Base-by-base conservation (phyloP, 1,140 invertebrate genomes). In the Scaptodrosophila lebanonensis region DNA sequence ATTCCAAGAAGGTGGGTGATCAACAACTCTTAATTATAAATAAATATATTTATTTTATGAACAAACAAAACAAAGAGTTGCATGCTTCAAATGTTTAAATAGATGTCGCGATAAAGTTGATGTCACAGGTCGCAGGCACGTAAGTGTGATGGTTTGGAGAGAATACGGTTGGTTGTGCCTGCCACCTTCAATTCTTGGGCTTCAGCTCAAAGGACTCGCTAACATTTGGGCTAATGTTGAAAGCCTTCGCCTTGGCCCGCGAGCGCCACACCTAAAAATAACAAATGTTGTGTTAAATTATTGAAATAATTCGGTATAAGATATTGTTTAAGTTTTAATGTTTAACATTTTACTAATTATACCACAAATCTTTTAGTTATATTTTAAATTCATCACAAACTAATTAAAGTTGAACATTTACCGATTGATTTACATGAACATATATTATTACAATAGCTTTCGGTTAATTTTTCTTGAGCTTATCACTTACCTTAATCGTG, bases 401-500 rank as follows among this genome's bases (percentile, higher is more conserved):
- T n/a, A n/a, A n/a, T n/a, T n/a, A n/a, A n/a, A n/a, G n/a, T n/a
- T n/a, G n/a, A n/a, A n/a, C n/a, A n/a, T n/a, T n/a, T n/a, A n/a
- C n/a, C n/a, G n/a, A n/a, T n/a, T n/a, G n/a, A n/a, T n/a, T n/a
- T n/a, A n/a, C n/a, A n/a, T n/a, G n/a, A n/a, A n/a, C n/a, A n/a
- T n/a, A n/a, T n/a, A n/a, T n/a, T n/a, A n/a, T n/a, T n/a, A n/a
- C n/a, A n/a, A n/a, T n/a, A n/a, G n/a, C n/a, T n/a, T n/a, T n/a
- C n/a, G n/a, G n/a, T n/a, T n/a, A n/a, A n/a, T n/a, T n/a, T n/a
- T n/a, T n/a, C n/a, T n/a, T n/a, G n/a, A n/a, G n/a, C n/a, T n/a
- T n/a, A n/a, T n/a, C n/a, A 7, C 8, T 27, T 15, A 85, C 85
- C 65, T 88, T 95, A 30, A 96, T 91, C 8, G 91, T 92, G 69